Conservation (phyloP, 2,113 vertebrate genomes). For the Agapornis roseicollis region DNA sequence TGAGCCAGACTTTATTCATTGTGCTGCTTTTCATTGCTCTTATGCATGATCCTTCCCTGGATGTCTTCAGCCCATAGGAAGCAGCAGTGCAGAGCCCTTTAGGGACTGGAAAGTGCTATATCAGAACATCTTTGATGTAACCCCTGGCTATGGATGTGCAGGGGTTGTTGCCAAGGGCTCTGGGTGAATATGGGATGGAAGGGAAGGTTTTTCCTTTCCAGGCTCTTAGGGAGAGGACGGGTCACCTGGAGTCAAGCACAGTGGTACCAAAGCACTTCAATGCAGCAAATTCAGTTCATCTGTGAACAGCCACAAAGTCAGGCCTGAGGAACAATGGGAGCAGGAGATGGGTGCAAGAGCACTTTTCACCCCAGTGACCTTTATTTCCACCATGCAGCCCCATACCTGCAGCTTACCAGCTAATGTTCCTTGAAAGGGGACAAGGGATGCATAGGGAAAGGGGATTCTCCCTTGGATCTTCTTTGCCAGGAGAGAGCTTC, state of each 20-base stretch:
- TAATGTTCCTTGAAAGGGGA: not conserved
- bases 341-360: not conserved
- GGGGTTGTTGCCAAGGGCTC: not conserved
- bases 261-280: not conserved
- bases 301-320: not conserved
- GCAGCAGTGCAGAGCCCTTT: not conserved
- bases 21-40: not conserved
- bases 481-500: not conserved
- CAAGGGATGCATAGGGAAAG: rapidly evolving
- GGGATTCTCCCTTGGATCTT: not conserved
- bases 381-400: not conserved
- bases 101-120: not conserved
- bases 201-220: not conserved
- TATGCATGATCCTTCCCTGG: not conserved
- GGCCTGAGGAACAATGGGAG: not conserved
- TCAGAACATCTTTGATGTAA: not conserved
- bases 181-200: not conserved
- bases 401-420: not conserved
- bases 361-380: not conserved
- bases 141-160: not conserved
- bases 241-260: not conserved
- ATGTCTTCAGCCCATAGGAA: not conserved
- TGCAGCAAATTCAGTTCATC: not conserved
- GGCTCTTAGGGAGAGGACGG: not conserved
- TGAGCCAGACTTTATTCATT: not conserved